Percentiles rank a stretch among this genome's conserved stretches.
phyloP scores from a whole-genome alignment of 2,113 vertebrate species.

The Carlito syrichta region DNA sequence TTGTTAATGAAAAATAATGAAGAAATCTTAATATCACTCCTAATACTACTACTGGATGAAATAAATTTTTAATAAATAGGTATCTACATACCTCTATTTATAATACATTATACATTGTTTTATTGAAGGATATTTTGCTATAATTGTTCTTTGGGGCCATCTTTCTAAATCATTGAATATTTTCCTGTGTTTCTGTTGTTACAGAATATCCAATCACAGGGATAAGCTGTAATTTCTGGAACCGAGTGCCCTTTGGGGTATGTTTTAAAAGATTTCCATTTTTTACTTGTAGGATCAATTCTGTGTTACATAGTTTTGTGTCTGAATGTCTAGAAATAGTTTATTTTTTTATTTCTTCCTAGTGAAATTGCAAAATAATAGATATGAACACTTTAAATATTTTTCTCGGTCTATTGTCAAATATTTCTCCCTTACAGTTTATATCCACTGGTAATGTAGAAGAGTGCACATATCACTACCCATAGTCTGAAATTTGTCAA shows the following conservation, averaged over 20 bases:
- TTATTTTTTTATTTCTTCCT: background rate
- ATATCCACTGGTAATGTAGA: background rate
- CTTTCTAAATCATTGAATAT: constrained; percentile 17
- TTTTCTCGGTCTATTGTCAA: background rate
- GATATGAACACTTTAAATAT: background rate
- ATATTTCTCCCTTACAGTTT: background rate
- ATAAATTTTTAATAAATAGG: background rate
- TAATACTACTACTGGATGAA: background rate
- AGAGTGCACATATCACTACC: background rate
- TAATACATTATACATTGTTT: background rate
- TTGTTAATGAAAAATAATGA: background rate
- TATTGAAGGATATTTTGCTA: background rate
- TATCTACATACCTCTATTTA: background rate
- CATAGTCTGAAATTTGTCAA: background rate
- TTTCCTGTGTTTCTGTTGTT: background rate
- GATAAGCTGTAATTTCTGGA: background rate
- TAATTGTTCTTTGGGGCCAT: background rate
- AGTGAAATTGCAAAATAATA: background rate
- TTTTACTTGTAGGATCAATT: background rate
- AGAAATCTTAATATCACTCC: background rate
- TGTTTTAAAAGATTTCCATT: background rate
- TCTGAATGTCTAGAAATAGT: background rate
- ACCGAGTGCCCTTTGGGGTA: background rate
- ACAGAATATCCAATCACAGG: background rate
- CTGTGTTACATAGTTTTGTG: background rate